A percentile compares a stretch with the other conserved stretches of the same genome.
Evolutionary conservation across 2,888 invertebrate species (phyloP).

Genomic region (Hirtodrosophila confusa): DNA sequence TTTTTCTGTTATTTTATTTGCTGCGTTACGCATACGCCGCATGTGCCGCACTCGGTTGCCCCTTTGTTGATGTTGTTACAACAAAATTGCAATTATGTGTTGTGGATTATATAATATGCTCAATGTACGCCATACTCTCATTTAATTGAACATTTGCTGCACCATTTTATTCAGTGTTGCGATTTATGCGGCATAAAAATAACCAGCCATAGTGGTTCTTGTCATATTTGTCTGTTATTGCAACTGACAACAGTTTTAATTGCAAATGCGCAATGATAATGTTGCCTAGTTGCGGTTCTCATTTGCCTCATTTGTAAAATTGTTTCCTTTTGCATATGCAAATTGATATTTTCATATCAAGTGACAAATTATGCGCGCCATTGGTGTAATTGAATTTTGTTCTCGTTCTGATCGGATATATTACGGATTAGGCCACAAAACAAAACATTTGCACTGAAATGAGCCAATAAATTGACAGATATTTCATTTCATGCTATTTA

Average conservation of each 20-base stretch:
- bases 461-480: slow-evolving; percentile 40
- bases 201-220: slow-evolving; percentile 7
- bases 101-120: slow-evolving; percentile 54
- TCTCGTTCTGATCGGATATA: slow-evolving; percentile 6
- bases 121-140: slow-evolving; percentile 41
- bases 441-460: slow-evolving; percentile 29
- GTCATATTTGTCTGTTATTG: slow-evolving; percentile 1
- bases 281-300: slow-evolving; percentile 4
- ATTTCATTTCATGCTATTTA: slow-evolving; percentile 33
- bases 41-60: slow-evolving; percentile 7
- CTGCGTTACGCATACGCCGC: slow-evolving; percentile 46
- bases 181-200: slow-evolving; percentile 42
- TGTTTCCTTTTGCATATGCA: slow-evolving; percentile 26
- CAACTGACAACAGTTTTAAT: slow-evolving; percentile 34
- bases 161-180: slow-evolving; percentile 41
- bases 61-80: slow-evolving; percentile 24
- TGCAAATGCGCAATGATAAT: slow-evolving; percentile 35
- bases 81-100: slow-evolving; percentile 60
- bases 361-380: slow-evolving; percentile 24
- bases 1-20: slow-evolving; percentile 30
- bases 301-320: slow-evolving; percentile 32
- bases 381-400: slow-evolving; percentile 46
- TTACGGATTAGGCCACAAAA: slow-evolving; percentile 9
- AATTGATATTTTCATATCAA: slow-evolving; percentile 53
- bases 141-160: slow-evolving; percentile 44